A percentile compares a stretch with the other conserved stretches of the same genome.
phyloP scores from a whole-genome alignment of 2,888 invertebrate genomes.

The Erynnis tages region DNA sequence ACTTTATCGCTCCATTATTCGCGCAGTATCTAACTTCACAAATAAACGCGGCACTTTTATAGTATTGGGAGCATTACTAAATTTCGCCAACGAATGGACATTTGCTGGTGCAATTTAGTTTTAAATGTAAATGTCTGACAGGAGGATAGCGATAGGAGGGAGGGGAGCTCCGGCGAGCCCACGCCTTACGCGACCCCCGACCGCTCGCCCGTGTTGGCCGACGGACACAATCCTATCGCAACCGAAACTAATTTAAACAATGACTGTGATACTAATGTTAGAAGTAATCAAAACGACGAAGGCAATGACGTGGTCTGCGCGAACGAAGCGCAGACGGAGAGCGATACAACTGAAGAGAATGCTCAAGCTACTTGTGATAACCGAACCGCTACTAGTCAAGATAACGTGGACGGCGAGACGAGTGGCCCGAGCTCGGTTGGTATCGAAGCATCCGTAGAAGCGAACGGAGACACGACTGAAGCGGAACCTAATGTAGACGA shows the following conservation, averaged over 20 bases:
- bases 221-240: conserved; percentile 26
- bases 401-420: conserved; percentile 25
- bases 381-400: conserved; percentile 52
- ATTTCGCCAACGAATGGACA: neutral
- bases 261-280: conserved; percentile 78
- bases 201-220: conserved; percentile 53
- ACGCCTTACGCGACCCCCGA: conserved; percentile 69
- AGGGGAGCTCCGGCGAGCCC: conserved; percentile 60
- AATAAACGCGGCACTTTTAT: too few species aligned
- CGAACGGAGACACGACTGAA: conserved; percentile 6
- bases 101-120: conserved; percentile 39
- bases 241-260: conserved; percentile 62
- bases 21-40: too few species aligned
- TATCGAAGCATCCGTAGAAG: conserved; percentile 5
- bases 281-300: conserved; percentile 57
- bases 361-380: conserved; percentile 51
- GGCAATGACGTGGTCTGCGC: conserved; percentile 78
- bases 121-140: conserved; percentile 66
- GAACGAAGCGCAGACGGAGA: conserved; percentile 42
- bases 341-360: conserved; percentile 36
- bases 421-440: neutral
- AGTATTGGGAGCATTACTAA: too few species aligned
- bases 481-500: conserved; percentile 22
- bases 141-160: conserved; percentile 73
- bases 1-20: too few species aligned